These are phyloP conservation scores for Polyommatus iphigenia DNA, from an alignment of 2,888 invertebrate species.

Conservation along the genomic window DNA sequence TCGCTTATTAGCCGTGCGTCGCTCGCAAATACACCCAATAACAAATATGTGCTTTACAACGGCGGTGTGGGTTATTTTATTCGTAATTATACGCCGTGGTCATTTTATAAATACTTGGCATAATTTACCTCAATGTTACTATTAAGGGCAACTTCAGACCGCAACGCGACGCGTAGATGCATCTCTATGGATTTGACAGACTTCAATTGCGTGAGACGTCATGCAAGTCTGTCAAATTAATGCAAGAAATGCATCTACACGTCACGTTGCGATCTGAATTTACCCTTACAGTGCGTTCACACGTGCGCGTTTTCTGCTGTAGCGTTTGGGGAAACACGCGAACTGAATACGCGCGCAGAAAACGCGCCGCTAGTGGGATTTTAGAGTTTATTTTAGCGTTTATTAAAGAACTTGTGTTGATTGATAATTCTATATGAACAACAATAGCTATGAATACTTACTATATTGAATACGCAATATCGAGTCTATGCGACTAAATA, in stretches of 20 bases:
- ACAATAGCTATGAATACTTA: neutral
- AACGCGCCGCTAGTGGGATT: no score
- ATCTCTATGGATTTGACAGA: no score
- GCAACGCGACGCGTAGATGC: no score
- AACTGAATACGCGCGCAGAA: no score
- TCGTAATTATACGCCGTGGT: neutral
- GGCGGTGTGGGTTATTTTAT: slow-evolving; percentile 1
- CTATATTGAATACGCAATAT: neutral
- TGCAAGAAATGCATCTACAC: no score
- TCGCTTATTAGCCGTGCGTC: slow-evolving; percentile 40
- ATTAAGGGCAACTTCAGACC: no score
- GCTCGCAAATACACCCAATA: slow-evolving; percentile 28
- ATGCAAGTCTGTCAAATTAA: no score
- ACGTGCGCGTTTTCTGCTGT: neutral
- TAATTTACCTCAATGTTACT: neutral
- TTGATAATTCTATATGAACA: neutral
- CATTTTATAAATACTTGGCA: neutral
- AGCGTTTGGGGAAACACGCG: no score
- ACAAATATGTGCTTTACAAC: slow-evolving; percentile 16
- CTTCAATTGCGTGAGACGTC: no score
- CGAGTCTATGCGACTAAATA: slow-evolving; percentile 11
- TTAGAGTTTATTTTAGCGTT: neutral
- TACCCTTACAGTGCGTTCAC: no score
- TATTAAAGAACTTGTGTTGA: neutral
- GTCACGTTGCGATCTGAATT: no score